Base-by-base conservation (phyloP, 2,888 invertebrate species). In the Globia sparganii region DNA sequence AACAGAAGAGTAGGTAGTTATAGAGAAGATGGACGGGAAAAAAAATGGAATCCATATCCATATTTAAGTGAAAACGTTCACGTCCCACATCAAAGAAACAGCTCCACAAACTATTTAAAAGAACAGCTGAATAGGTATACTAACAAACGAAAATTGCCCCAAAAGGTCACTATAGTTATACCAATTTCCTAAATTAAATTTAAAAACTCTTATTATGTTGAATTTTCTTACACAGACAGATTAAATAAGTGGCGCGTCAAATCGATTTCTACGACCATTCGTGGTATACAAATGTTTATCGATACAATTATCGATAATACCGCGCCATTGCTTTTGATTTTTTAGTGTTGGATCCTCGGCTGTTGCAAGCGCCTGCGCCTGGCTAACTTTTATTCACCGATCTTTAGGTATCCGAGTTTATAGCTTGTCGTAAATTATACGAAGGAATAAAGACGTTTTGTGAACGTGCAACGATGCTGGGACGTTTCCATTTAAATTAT, bases 361-460 rank as follows among this genome's bases (percentile, higher is more conserved):
- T 88, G 86, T 91, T 82, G 88, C 91, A 89, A 92, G 90, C 93
- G 91, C 93, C 90, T 91, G 90, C 91, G 91, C 91, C 92, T 91
- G 91, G 90, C 94, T 92, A 94, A 94, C 94, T 93, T 94, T 95
- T 95, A 94, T 94, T 91, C 94, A 91, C 89, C 91, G 94, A 94
- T 94, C 94, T 93, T 95, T 93, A 94, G 93, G 93, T 95, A 93
- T 92, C 88, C 86, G 89, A 92, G 90, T 96, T 96, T 96, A 96
- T 93, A 87, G 93, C 91, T 88, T 80, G 81, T 90, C 94, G 93
- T 96, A 96, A 96, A 96, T 95, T 91, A 94, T 84, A 84, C 86
- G 88, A 88, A 90, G 90, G 94, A 92, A 96, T 96, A 96, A 95
- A 96, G 96, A 95, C 94, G 95, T 96, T 95, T 94, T 94, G 93